Conservation (phyloP, 2,888 invertebrate genomes). For the Barypeithes pellucidus region DNA sequence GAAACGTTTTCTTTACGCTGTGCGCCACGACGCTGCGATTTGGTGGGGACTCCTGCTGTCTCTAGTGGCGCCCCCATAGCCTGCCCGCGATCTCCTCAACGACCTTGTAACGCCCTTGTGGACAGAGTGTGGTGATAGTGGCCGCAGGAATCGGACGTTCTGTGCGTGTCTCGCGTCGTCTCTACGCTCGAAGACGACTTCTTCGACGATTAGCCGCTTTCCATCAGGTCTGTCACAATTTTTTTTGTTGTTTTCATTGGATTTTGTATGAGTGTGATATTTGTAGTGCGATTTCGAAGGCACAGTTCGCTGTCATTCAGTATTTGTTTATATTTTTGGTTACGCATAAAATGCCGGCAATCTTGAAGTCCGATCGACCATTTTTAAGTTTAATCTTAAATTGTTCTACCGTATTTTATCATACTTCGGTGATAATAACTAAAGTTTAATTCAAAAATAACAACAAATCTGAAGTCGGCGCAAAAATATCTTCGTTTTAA, state of each 20-base stretch:
- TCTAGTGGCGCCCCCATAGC: slow-evolving; percentile 71
- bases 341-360: not conserved
- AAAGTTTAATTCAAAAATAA: not conserved
- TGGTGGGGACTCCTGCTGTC: slow-evolving; percentile 55
- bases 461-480: not conserved
- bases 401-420: not conserved
- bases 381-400: not conserved
- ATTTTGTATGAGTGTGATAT: slow-evolving; percentile 14
- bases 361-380: not conserved
- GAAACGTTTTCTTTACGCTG: slow-evolving; percentile 10
- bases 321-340: not conserved
- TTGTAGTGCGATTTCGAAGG: not conserved
- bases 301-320: not conserved
- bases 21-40: slow-evolving; percentile 18
- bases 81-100: slow-evolving; percentile 71
- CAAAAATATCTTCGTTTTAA: not conserved
- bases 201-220: slow-evolving; percentile 34
- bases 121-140: slow-evolving; percentile 65
- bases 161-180: slow-evolving; percentile 51
- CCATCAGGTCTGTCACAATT: slow-evolving; percentile 43
- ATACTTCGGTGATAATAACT: not conserved
- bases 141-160: slow-evolving; percentile 62
- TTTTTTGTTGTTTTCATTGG: slow-evolving; percentile 21
- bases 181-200: slow-evolving; percentile 43
- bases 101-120: slow-evolving; percentile 70